Conservation (phyloP, 2,113 vertebrate species). For the Melanostigma gelatinosum region DNA sequence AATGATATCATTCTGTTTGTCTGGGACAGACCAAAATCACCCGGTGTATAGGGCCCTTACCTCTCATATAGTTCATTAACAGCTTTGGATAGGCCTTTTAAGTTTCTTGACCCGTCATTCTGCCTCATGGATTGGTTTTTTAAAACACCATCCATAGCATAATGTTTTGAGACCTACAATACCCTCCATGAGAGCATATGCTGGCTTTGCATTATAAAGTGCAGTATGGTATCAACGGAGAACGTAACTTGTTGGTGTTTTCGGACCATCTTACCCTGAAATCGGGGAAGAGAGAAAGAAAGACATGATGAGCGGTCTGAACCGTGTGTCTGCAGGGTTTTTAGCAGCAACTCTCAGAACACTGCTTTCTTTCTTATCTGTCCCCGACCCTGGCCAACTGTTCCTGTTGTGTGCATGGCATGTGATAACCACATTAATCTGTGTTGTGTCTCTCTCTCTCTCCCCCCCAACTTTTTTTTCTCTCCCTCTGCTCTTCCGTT, state of each 20-base stretch:
- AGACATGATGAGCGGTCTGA: constrained; percentile 41
- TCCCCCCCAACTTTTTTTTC: constrained; percentile 54
- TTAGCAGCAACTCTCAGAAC: constrained; percentile 60
- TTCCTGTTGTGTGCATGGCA: constrained; percentile 87
- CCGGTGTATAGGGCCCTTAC: constrained; percentile 28
- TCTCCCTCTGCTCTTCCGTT: constrained; percentile 70
- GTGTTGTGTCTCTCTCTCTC: constrained; percentile 76
- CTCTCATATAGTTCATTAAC: background rate
- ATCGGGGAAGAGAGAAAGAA: constrained; percentile 60
- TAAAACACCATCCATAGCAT: constrained; percentile 16
- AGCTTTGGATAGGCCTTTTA: background rate
- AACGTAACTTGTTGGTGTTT: constrained; percentile 36
- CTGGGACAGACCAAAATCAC: constrained; percentile 6
- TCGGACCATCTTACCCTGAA: constrained; percentile 29
- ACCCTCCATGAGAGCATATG: constrained; percentile 2
- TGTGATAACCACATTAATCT: constrained; percentile 92
- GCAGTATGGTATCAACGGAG: constrained; percentile 7
- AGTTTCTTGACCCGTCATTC: constrained; percentile 2
- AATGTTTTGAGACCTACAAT: constrained; percentile 33
- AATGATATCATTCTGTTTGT: background rate
- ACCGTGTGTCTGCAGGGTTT: constrained; percentile 60
- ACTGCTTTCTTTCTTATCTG: constrained; percentile 82
- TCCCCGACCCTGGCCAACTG: constrained; percentile 70
- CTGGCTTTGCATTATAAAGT: constrained; percentile 21
- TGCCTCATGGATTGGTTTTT: constrained; percentile 16